These are phyloP conservation scores for Tinamus major DNA, from an alignment of 2,797 vertebrate species.

Conservation along the genomic window DNA sequence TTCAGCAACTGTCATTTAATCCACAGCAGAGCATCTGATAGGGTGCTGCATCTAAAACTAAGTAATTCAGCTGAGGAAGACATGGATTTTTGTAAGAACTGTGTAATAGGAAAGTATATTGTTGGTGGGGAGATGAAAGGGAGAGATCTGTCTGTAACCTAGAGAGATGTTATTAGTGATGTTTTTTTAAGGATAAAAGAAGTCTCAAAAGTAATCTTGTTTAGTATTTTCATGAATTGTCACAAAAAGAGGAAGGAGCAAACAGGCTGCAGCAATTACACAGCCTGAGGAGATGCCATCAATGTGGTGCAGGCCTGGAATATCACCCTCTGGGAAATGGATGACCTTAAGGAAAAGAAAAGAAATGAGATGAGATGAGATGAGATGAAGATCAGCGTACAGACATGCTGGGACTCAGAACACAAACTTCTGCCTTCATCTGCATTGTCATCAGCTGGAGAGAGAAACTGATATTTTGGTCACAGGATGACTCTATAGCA, in stretches of 20 bases:
- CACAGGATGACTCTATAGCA: background rate
- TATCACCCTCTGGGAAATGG: background rate
- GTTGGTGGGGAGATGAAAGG: background rate
- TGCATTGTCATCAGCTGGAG: background rate
- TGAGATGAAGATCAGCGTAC: background rate
- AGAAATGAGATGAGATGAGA: background rate
- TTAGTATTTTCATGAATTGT: background rate
- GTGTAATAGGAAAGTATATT: background rate
- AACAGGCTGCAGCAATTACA: background rate
- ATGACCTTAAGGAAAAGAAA: background rate
- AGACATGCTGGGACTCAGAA: background rate
- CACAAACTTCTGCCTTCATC: background rate
- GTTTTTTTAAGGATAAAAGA: background rate
- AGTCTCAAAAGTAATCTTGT: background rate
- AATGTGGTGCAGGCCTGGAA: background rate
- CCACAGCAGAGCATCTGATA: background rate
- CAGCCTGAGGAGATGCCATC: background rate
- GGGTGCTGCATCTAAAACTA: background rate
- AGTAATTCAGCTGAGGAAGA: background rate
- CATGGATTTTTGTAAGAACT: background rate
- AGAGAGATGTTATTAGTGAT: background rate
- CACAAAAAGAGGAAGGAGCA: background rate
- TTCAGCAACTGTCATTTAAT: background rate
- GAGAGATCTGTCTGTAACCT: background rate
- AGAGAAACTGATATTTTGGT: background rate